Base-by-base conservation (phyloP, 2,113 vertebrate genomes). In the Otolemur garnettii region DNA sequence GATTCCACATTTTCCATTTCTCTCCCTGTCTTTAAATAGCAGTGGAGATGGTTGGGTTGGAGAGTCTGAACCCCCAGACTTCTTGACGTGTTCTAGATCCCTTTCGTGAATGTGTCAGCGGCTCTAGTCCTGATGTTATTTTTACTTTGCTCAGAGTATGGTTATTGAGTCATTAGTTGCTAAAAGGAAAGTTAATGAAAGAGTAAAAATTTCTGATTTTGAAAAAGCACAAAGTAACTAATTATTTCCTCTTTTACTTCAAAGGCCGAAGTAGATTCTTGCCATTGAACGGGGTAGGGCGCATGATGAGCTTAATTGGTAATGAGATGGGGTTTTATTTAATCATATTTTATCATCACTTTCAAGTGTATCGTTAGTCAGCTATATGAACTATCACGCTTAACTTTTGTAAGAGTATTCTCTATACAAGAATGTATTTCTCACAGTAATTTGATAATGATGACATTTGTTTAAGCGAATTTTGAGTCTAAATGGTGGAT, bases 161-260 rank as follows among this genome's bases (percentile, higher is more conserved):
- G 26, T n/a, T 86, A 78, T n/a, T 64, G 8, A 87, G 50, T 84
- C 87, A 80, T 96, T 90, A 81, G 81, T 50, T 50, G 42, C 57
- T 92, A 68, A 89, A 96, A 89, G 68, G 85, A 90, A 96, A 94
- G 68, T 92, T 92, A 92, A 90, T 68, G 62, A 92, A 96, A 90
- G 86, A 93, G 75, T 64, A 50, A 38, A 92, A 92, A 85, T 92
- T 94, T 87, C 64, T 96, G 18, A 95, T 95, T 97, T 95, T 94
- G 82, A 91, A 96, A 82, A 97, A 60, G 69, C 42, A 88, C 62
- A 77, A 82, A 60, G 80, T 90, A 89, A 87, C 75, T 85, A 94
- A 91, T 82, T 87, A 53, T 91, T 95, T 94, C 77, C 85, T 91
- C 57, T 90, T 87, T 83, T n/a, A 95, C 91, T 95, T 96, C 79